Evolutionary conservation across 1,140 invertebrate genomes (phyloP), one percentile per base, ranked within the genome.

Genomic region (Diachasma alloeum): DNA sequence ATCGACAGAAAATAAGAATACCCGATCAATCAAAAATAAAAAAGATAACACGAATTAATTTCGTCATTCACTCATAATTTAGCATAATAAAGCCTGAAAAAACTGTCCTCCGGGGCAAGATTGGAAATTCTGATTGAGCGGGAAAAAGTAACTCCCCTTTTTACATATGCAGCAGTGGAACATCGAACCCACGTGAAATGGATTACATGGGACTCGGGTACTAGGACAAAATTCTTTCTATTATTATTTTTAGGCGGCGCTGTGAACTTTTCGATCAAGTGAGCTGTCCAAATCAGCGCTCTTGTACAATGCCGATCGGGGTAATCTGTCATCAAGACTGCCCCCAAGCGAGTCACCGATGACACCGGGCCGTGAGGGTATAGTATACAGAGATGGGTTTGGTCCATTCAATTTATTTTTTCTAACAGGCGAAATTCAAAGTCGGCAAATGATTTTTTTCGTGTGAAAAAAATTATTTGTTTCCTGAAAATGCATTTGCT

Each of bases 271-370:
- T 90, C 88, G 84, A 89, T 90, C 88, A 90, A 87, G 87, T 83
- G 74, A 85, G 79, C 87, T 88, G 88, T 90, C 88, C 81, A 88
- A 89, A 89, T 88, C 87, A 88, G 86, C 88, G 85, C 86, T 84
- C 78, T 84, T 84, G 86, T 86, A 89, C 88, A 89, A 88, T 87
- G 87, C 86, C 85, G 82, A 87, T 87, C 87, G 83, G 87, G 86
- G 87, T 89, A 88, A 90, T 90, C 88, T 90, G 88, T 90, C 88
- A 89, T 89, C 87, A 87, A 86, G 84, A 86, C 85, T 83, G 84
- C 79, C 86, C 84, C 86, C 48, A 53, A 63, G 24, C 59, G 59
- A 26, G 6, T 63, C 59, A 26, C 4, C 11, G 4, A 26, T 63
- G 59, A 63, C 59, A 53, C 48, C 9, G 17, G 48, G 13, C 4